A percentile compares a stretch with the other conserved stretches of the same genome.
These are phyloP conservation scores for Sepioteuthis lessoniana DNA, from an alignment of 2,888 invertebrate species.

Conservation along the genomic window DNA sequence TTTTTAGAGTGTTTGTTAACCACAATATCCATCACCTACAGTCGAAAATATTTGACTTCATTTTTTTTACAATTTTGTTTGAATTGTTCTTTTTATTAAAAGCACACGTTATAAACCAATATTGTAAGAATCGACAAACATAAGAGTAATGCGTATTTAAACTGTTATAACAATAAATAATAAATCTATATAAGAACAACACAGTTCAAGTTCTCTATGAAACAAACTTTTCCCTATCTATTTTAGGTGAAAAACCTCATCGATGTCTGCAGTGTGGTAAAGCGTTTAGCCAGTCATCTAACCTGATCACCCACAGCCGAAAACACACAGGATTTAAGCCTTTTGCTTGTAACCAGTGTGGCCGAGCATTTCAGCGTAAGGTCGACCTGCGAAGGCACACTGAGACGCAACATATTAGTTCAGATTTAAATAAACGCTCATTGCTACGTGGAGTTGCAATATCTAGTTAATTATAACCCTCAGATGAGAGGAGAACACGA, in stretches of 20 bases:
- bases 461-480: background rate
- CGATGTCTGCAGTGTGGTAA: slow-evolving; percentile 98
- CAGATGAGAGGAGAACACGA: background rate
- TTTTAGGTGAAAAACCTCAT: slow-evolving; percentile 96
- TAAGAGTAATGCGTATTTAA: too few relatives aligned
- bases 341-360: slow-evolving; percentile 96
- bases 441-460: background rate
- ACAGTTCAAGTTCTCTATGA: background rate
- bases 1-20: too few relatives aligned
- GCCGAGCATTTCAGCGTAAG: slow-evolving; percentile 85
- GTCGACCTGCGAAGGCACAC: slow-evolving; percentile 95
- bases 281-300: slow-evolving; percentile 98
- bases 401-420: slow-evolving; percentile 87
- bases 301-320: slow-evolving; percentile 93
- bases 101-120: too few relatives aligned
- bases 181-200: too few relatives aligned
- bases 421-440: background rate
- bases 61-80: too few relatives aligned
- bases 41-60: too few relatives aligned
- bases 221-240: slow-evolving; percentile 48
- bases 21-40: too few relatives aligned
- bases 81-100: too few relatives aligned
- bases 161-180: too few relatives aligned
- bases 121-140: too few relatives aligned
- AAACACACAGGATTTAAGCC: slow-evolving; percentile 99